These are phyloP conservation scores for Amphipoea lucens DNA, from an alignment of 2,888 invertebrate species.

Conservation along the genomic window DNA sequence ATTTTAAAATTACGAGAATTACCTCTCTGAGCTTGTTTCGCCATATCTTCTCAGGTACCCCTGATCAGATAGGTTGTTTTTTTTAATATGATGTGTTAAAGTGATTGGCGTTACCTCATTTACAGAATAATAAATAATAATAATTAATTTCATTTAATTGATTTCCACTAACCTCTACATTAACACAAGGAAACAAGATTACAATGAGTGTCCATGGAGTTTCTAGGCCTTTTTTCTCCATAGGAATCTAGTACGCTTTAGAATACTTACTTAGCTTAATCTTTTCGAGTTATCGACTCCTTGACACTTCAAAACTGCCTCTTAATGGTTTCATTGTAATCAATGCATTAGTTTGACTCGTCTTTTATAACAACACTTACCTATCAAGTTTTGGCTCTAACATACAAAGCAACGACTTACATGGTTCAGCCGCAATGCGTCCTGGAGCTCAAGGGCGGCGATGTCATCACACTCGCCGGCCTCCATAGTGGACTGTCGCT, in stretches of 20 bases:
- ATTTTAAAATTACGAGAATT: too few species aligned
- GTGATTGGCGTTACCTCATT: neutral
- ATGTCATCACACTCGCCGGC: conserved; percentile 84
- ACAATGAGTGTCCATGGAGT: neutral
- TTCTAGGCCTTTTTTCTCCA: too few species aligned
- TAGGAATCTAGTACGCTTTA: too few species aligned
- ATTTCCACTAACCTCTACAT: neutral
- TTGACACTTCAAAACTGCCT: too few species aligned
- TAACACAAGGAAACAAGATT: neutral
- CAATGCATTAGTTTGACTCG: neutral
- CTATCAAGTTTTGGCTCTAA: neutral
- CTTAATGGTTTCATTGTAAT: too few species aligned
- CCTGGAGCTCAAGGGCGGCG: conserved; percentile 83
- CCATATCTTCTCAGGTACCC: neutral
- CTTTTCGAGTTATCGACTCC: too few species aligned
- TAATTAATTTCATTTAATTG: neutral
- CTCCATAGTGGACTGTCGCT: conserved; percentile 94
- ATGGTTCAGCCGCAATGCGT: conserved; percentile 83
- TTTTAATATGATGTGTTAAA: neutral
- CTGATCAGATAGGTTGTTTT: neutral
- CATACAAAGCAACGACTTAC: conserved; percentile 64
- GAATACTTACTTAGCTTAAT: too few species aligned
- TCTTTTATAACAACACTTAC: neutral
- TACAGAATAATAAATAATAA: neutral
- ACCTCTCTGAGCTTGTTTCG: neutral